A percentile compares a stretch with the other conserved stretches of the same genome.
Conservation (phyloP, 2,113 vertebrate species). For the Puntigrus tetrazona region DNA sequence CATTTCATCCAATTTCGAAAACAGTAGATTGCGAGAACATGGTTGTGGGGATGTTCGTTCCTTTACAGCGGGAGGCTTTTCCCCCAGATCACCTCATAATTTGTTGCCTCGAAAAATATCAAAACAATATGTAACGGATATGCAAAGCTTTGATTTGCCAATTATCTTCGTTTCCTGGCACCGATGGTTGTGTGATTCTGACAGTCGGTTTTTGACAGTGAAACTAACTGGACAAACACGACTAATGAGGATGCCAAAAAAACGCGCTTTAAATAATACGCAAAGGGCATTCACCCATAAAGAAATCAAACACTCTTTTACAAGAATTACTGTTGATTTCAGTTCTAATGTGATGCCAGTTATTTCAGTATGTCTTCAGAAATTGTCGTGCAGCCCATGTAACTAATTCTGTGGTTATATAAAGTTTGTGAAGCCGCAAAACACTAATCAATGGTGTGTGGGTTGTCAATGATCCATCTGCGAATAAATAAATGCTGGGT, state of each 20-base stretch:
- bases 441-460: not conserved
- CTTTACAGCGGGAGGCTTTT: not conserved
- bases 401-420: not conserved
- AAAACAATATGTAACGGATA: not conserved
- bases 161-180: not conserved
- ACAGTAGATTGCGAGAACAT: not conserved
- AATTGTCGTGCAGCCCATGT: not conserved
- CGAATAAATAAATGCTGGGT: not conserved
- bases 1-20: too few species aligned
- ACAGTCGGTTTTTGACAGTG: constrained; percentile 13
- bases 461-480: not conserved
- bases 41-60: not conserved
- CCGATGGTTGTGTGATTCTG: not conserved
- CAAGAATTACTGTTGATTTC: not conserved
- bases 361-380: not conserved
- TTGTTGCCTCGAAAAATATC: not conserved
- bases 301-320: constrained; percentile 3
- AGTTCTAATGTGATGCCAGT: not conserved
- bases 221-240: constrained; percentile 16
- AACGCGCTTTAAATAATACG: not conserved
- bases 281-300: not conserved
- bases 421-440: not conserved
- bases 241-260: constrained; percentile 13
- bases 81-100: not conserved
- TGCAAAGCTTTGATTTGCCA: not conserved